These are phyloP conservation scores for Torymus tubicola DNA, from an alignment of 2,888 invertebrate genomes.

Conservation along the genomic window DNA sequence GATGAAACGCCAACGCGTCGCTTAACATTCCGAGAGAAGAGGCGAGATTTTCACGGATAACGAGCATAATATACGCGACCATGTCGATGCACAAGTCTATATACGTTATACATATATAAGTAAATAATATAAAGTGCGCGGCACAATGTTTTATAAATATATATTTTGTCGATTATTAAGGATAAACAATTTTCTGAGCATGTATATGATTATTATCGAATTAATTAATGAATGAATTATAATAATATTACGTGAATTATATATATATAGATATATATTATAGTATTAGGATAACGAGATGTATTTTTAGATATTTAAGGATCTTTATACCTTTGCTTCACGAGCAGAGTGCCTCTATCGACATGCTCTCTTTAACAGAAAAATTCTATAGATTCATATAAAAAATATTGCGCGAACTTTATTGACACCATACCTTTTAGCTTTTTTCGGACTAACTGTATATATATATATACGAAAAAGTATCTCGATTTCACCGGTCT, in stretches of 20 bases:
- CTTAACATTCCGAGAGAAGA: neutral
- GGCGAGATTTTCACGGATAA: conserved; percentile 9
- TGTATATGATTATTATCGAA: conserved; percentile 1
- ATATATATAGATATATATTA: conserved; percentile 20
- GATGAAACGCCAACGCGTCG: neutral
- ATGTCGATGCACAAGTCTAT: conserved; percentile 13
- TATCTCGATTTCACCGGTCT: too few relatives aligned
- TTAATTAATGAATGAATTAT: conserved; percentile 1
- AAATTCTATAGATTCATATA: neutral
- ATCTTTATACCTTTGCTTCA: conserved; percentile 61
- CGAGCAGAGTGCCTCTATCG: conserved; percentile 62
- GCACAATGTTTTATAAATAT: conserved; percentile 36
- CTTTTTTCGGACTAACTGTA: conserved; percentile 3
- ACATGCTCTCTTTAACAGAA: conserved; percentile 54
- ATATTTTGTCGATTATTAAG: conserved; percentile 37
- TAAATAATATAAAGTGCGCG: conserved; percentile 6
- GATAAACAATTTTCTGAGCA: conserved; percentile 1
- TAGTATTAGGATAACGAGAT: neutral
- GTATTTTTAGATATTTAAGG: conserved; percentile 28
- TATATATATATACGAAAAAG: neutral
- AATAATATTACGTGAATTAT: conserved; percentile 20
- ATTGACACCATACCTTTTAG: neutral
- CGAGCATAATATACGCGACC: neutral
- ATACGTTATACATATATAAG: conserved; percentile 7
- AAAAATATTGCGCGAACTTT: neutral